Conservation (phyloP, 2,888 invertebrate species). For the Drosophila affinis region DNA sequence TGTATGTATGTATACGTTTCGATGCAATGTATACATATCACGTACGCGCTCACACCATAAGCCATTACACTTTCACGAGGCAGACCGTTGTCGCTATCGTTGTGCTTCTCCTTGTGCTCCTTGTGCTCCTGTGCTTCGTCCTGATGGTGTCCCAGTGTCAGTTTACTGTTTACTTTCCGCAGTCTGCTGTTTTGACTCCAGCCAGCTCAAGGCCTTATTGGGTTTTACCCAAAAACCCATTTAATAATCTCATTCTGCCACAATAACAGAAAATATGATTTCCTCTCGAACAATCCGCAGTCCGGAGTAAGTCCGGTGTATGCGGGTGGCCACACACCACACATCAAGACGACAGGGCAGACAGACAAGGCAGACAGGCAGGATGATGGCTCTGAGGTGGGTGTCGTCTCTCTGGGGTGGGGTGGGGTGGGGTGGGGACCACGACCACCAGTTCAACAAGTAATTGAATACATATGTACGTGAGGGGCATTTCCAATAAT, state of each 20-base stretch:
- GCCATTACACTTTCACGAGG: slow-evolving; percentile 69
- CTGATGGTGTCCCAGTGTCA: slow-evolving; percentile 48
- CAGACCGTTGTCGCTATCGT: slow-evolving; percentile 63
- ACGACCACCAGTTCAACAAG: slow-evolving; percentile 71
- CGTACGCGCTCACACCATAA: slow-evolving; percentile 61
- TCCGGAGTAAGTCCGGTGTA: slow-evolving; percentile 38
- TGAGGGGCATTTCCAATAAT: slow-evolving; percentile 78
- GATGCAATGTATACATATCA: slow-evolving; percentile 73
- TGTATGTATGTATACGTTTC: slow-evolving; percentile 2
- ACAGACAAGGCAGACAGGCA: not conserved
- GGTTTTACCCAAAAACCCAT: slow-evolving; percentile 77
- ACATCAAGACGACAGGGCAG: too few relatives aligned
- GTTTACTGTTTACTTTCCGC: slow-evolving; percentile 69
- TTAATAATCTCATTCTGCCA: slow-evolving; percentile 80
- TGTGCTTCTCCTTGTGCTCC: not conserved
- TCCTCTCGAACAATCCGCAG: slow-evolving; percentile 61
- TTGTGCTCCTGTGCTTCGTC: not conserved
- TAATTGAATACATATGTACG: slow-evolving; percentile 82
- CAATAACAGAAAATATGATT: slow-evolving; percentile 81
- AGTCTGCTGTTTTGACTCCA: slow-evolving; percentile 52
- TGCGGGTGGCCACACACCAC: not conserved
- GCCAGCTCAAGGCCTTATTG: slow-evolving; percentile 67
- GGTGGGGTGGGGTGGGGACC: too few relatives aligned
- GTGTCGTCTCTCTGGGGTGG: slow-evolving; percentile 4
- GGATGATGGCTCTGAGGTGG: not conserved